phyloP scores from a whole-genome alignment of 2,888 invertebrate genomes.

The Phasia obesa region DNA sequence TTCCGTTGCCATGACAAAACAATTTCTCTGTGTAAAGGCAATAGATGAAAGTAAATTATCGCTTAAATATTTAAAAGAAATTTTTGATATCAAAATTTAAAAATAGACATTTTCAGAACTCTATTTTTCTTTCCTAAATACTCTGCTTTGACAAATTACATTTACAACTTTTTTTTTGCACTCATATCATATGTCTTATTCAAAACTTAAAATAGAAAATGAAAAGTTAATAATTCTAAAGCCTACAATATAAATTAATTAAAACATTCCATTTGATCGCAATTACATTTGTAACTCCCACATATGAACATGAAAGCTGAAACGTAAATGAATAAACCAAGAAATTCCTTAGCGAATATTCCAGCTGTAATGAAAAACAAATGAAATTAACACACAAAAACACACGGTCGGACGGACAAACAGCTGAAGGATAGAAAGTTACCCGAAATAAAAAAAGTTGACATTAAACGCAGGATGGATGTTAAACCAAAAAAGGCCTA shows the following conservation, averaged over 20 bases:
- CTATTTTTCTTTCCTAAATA: not conserved
- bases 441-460: constrained; percentile 23
- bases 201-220: constrained; percentile 7
- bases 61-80: no score
- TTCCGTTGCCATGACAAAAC: no score
- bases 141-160: constrained; percentile 33
- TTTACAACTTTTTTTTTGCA: constrained; percentile 13
- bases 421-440: not conserved
- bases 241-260: constrained; percentile 75
- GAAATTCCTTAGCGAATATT: constrained; percentile 54
- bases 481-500: constrained; percentile 6
- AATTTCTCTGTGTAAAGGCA: no score
- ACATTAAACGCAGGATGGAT: constrained; percentile 31
- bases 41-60: no score
- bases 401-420: not conserved
- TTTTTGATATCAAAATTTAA: not conserved
- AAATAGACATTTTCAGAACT: not conserved
- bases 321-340: constrained; percentile 4
- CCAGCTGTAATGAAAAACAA: constrained; percentile 48
- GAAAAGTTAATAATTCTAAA: constrained; percentile 71
- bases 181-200: constrained; percentile 17
- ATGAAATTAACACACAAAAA: constrained; percentile 50
- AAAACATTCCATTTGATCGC: constrained; percentile 75
- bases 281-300: constrained; percentile 71
- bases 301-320: constrained; percentile 50